Evolutionary conservation across 2,113 vertebrate genomes (phyloP), one percentile per base, ranked within the genome.

Genomic region (Arizona elegans): DNA sequence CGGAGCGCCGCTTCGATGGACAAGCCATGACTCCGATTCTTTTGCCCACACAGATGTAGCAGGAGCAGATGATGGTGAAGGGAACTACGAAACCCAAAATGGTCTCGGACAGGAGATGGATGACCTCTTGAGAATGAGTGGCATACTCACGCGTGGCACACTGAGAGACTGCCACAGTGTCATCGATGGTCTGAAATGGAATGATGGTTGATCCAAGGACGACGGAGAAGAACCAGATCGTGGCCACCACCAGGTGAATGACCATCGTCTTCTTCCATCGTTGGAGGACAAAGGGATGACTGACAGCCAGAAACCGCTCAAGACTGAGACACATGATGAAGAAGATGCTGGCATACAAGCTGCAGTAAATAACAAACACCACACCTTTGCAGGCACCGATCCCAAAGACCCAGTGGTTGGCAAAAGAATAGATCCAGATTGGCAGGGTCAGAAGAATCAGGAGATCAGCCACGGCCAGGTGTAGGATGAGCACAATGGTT

Each of bases 261-360:
- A 89, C 92, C 19, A 1, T 85, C 47, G 93, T 97, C 0, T 85
- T 93, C 93, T 93, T 95, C 93, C 97, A 95, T 12, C 70, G 95
- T 43, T 96, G 96, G 91, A 97, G 93, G 24, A 75, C 93, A 59
- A 98, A 96, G 65, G 97, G 95, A 93, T 97, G 97, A 86, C 97
- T 95, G 29, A 98, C 97, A 59, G 97, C 97, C 93, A 97, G 17
- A 33, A 97, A 96, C 52, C 98, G 85, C 92, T 98, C 97, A 54
- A 98, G 85, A 56, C 98, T 98, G 93, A 98, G 93, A n/a, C 97
- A 93, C 21, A 95, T 97, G 58, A 98, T 95, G 10, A 97, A 96
- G 93, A 98, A 97, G 87, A 98, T 94, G 58, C 97, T 97, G 6
- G 97, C 96, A 53, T 98, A 98, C 93, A 98, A 95, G 95, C 95